Evolutionary conservation across 2,888 invertebrate species (phyloP).

Genomic region (Patella ulyssiponensis): DNA sequence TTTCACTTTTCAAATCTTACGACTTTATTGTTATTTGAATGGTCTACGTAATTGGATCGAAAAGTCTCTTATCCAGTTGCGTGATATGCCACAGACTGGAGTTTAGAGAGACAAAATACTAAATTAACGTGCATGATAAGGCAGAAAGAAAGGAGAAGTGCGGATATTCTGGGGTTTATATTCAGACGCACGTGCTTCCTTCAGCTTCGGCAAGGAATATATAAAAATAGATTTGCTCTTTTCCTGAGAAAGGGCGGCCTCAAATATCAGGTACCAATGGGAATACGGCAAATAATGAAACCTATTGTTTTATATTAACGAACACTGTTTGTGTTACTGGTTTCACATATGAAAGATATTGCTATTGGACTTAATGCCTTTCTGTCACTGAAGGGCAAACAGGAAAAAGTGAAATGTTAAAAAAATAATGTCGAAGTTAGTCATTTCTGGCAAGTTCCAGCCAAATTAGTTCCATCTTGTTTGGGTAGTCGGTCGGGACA

Average conservation of each 20-base stretch:
- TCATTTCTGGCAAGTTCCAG: constrained; percentile 1
- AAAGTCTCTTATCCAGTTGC: too few relatives aligned
- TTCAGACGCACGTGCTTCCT: constrained; percentile 10
- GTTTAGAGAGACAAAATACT: too few relatives aligned
- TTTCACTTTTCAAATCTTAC: too few relatives aligned
- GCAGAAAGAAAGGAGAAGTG: too few relatives aligned
- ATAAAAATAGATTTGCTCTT: not conserved
- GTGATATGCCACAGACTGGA: too few relatives aligned
- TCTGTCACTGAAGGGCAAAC: constrained; percentile 11
- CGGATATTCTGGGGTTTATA: too few relatives aligned
- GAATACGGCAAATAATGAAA: not conserved
- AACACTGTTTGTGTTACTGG: not conserved
- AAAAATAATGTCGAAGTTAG: constrained; percentile 13
- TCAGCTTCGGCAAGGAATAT: constrained; percentile 6
- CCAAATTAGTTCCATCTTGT: constrained; percentile 7
- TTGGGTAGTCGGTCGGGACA: not conserved
- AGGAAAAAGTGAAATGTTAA: constrained; percentile 10
- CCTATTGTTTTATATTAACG: not conserved
- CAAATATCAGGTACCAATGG: constrained; percentile 1
- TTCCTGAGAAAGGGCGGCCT: not conserved
- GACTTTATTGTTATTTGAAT: too few relatives aligned
- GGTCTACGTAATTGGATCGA: too few relatives aligned
- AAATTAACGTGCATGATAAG: too few relatives aligned
- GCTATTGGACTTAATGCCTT: not conserved
- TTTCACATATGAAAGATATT: not conserved